Evolutionary conservation across 64 coral and sea anemone genomes (phyloP), one percentile per base, ranked within the genome.

Genomic region (Stylophora pistillata): DNA sequence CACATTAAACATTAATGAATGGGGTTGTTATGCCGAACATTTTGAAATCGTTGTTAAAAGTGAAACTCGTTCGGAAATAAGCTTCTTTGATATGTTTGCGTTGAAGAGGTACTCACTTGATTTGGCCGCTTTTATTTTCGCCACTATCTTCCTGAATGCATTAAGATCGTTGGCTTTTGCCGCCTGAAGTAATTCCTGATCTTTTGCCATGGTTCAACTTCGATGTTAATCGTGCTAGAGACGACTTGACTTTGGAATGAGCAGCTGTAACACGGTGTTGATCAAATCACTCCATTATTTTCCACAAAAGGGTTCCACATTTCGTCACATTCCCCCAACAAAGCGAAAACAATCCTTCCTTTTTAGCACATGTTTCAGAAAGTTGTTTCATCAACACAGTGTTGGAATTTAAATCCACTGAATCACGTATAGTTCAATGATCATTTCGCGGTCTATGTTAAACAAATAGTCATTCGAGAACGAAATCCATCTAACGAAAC

Each of bases 131-230:
- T 86, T 89, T 20, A 96, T 90, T 62, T 96, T 96, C 17, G 86
- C 25, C 21, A 74, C 81, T 55, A 97, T 31, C 77, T 97, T 97
- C 69, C 91, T 86, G 15, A 97, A 91, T 21, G 88, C 59, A 63
- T 66, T 91, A 68, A 89, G 81, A 58, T 97, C 95, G 71, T 90
- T 93, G 32, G 55, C 65, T 72, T 93, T 97, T 20, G 89, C 95
- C 53, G 95, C 95, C 64, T 97, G 91, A n/a, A 97, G 70, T 53
- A 97, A 81, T 41, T 97, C 95, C 15, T 89, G 83, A 60, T 97
- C 95, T 87, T 97, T 97, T 32, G 86, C 91, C 95, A 97, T 97
- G 47, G 37, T 47, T 47, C 3, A 84, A 31, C 66, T 70, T 25
- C 15, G 69, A 53, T 53, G 61, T 84, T 54, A 69, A 62, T 84